These are phyloP conservation scores for Syrista parreyssii DNA, from an alignment of 2,888 invertebrate genomes.

Conservation along the genomic window DNA sequence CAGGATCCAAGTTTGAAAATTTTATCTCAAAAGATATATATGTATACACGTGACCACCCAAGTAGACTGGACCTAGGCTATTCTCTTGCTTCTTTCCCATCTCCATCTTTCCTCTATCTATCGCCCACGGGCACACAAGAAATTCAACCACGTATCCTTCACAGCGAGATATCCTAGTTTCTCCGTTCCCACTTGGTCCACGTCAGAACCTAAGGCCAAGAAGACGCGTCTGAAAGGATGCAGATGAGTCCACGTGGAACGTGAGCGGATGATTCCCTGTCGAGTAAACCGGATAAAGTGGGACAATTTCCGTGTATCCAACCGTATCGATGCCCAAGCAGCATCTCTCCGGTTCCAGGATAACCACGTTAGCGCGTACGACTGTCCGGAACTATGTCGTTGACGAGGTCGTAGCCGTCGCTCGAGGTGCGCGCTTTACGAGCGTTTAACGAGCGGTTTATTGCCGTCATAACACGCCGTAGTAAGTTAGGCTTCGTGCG, in stretches of 20 bases:
- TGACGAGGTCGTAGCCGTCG: not conserved
- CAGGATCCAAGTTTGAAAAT: not conserved
- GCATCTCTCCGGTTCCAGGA: not conserved
- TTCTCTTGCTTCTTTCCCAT: not conserved
- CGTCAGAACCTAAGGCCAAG: not conserved
- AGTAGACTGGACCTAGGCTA: not conserved
- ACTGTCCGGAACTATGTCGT: not conserved
- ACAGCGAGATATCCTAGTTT: not conserved
- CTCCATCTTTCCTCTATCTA: not conserved
- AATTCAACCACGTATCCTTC: not conserved
- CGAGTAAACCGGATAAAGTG: no score
- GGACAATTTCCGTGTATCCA: not conserved
- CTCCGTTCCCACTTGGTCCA: not conserved
- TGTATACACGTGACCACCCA: not conserved
- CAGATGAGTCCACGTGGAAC: not conserved
- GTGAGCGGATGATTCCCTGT: no score
- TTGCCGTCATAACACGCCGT: constrained; percentile 30
- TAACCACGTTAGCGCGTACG: not conserved
- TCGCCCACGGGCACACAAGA: not conserved
- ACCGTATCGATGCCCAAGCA: not conserved
- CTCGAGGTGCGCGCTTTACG: constrained; percentile 47
- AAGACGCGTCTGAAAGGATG: not conserved
- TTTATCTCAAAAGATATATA: not conserved
- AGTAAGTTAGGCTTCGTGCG: not conserved
- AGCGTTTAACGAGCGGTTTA: constrained; percentile 57